Base-by-base conservation (phyloP, 1,140 invertebrate genomes). In the Holotrichia oblita region DNA sequence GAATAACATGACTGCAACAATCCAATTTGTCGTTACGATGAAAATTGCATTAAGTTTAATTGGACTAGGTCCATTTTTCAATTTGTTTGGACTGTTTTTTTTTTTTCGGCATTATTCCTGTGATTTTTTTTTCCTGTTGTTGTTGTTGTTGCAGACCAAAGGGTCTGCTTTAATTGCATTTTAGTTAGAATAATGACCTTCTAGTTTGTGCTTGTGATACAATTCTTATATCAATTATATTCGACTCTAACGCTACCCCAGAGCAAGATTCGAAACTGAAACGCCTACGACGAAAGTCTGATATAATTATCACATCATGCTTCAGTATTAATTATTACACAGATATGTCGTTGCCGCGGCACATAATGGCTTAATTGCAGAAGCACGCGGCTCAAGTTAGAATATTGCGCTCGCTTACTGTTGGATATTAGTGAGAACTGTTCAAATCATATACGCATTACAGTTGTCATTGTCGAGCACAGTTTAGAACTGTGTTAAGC, bases 361-460 rank as follows among this genome's bases (percentile, higher is more conserved):
- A 69, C 61, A 69, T 69, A 69, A 69, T 69, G 61, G 61, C 61
- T 69, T 69, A 69, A 69, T 69, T 69, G 61, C 22, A 69, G 61
- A 69, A 69, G 61, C 61, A 69, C 61, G 61, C 61, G 61, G 61
- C 14, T 34, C 61, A 69, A 69, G 17, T 69, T 69, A 69, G 61
- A 69, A 69, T 69, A 69, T 69, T 69, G 61, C 61, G 61, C 27
- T 4, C 22, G 61, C 17, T 72, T 78, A 72, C 79, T 55, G 48
- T 73, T n/a, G 44, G 22, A 72, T 20, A 61, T 76, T 75, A 79
- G 64, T 34, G 27, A 34, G 27, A 34, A 34, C 27, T 34, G 75
- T 48, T 77, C 72, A 78, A 80, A 80, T 80, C 77, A 80, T 80
- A 80, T 80, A 80, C 77, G 77, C 79, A 77, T 80, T 80, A 80